phyloP scores from a whole-genome alignment of 2,797 vertebrate genomes.

The Kryptolebias ocellatus region DNA sequence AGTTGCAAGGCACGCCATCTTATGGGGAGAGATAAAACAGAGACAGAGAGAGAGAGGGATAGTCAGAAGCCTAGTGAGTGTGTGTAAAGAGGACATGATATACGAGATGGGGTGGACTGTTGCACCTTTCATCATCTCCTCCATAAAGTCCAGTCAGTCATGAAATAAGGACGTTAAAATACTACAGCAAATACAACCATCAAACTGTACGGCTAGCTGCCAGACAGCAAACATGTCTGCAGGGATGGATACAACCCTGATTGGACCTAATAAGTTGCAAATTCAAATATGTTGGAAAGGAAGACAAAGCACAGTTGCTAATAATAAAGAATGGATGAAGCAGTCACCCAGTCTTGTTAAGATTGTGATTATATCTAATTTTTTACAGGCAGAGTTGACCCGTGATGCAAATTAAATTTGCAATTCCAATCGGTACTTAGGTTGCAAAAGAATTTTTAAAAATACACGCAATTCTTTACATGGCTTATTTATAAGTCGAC shows the following conservation, averaged over 20 bases:
- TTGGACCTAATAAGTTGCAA: slow-evolving; percentile 45
- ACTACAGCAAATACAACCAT: slow-evolving; percentile 73
- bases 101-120: slow-evolving; percentile 74
- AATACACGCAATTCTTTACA: not conserved
- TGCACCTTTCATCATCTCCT: slow-evolving; percentile 81
- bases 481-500: too few relatives aligned
- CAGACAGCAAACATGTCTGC: slow-evolving; percentile 50
- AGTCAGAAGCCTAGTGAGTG: slow-evolving; percentile 46
- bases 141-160: slow-evolving; percentile 83
- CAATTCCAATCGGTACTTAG: not conserved
- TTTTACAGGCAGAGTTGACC: not conserved
- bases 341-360: not conserved
- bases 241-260: slow-evolving; percentile 36
- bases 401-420: not conserved
- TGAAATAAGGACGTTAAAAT: slow-evolving; percentile 83
- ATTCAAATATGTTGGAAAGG: slow-evolving; percentile 42
- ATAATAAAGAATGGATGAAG: not conserved
- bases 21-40: slow-evolving; percentile 54
- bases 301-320: slow-evolving; percentile 5
- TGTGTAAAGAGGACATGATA: slow-evolving; percentile 73
- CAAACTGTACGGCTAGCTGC: slow-evolving; percentile 54
- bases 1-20: slow-evolving; percentile 56
- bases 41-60: slow-evolving; percentile 39
- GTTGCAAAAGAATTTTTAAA: not conserved
- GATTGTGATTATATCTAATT: not conserved